Evolutionary conservation across 1,140 invertebrate species (phyloP).

Genomic region (Pseudomyrmex flavicornis): DNA sequence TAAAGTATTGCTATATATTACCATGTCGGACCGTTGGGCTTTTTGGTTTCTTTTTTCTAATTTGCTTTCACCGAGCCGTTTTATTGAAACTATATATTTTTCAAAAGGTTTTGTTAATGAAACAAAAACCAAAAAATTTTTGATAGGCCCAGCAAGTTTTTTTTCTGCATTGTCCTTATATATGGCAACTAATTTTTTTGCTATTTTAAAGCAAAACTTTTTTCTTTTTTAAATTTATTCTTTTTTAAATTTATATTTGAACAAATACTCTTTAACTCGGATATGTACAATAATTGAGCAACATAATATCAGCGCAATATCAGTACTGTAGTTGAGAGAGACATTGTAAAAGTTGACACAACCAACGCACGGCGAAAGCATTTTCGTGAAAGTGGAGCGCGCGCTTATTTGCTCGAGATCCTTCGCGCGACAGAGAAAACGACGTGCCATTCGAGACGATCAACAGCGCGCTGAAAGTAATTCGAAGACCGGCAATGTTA

Average conservation of each 20-base stretch:
- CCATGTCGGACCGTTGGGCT: too few species aligned
- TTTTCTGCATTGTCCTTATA: neutral
- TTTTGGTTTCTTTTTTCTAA: too few species aligned
- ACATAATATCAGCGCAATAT: conserved; percentile 2
- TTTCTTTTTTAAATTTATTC: conserved; percentile 6
- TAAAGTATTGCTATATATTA: too few species aligned
- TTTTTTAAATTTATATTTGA: conserved; percentile 1
- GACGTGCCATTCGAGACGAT: neutral
- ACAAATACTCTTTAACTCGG: neutral
- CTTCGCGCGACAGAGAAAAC: neutral
- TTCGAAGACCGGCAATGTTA: conserved; percentile 41
- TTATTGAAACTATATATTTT: too few species aligned
- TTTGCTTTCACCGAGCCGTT: too few species aligned
- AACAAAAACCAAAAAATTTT: too few species aligned
- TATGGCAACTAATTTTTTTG: too few species aligned
- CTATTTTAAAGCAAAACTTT: too few species aligned
- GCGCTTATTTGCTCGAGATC: conserved; percentile 21
- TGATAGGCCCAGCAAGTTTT: too few species aligned
- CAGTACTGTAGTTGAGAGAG: conserved; percentile 12
- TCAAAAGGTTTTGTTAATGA: too few species aligned
- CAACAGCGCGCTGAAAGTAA: conserved; percentile 13
- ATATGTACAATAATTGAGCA: neutral
- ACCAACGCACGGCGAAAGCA: conserved; percentile 1
- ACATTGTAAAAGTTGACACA: conserved; percentile 29
- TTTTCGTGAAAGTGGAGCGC: conserved; percentile 7